phyloP scores from a whole-genome alignment of 2,113 vertebrate species.

The Leucoraja erinaceus region DNA sequence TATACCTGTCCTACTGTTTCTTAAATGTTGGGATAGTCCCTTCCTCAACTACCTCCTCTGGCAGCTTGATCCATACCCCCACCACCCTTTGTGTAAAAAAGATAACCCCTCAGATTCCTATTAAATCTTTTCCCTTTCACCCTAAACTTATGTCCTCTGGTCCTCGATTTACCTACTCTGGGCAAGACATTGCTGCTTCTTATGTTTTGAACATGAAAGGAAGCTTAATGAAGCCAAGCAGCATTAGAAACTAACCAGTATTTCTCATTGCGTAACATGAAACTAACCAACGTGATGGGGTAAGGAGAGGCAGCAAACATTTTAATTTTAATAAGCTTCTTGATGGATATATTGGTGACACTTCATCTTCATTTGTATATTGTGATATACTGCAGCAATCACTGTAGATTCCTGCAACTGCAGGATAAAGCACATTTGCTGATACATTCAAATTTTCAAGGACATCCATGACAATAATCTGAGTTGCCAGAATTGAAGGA shows the following conservation, averaged over 20 bases:
- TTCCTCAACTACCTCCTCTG: no score
- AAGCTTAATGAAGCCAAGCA: background rate
- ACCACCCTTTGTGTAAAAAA: no score
- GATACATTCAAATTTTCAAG: background rate
- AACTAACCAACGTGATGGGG: background rate
- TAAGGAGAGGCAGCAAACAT: background rate
- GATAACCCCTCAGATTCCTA: no score
- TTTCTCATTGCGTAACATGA: background rate
- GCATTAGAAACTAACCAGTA: background rate
- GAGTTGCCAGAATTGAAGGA: background rate
- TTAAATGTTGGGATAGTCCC: no score
- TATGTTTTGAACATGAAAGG: background rate
- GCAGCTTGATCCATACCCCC: no score
- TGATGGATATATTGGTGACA: background rate
- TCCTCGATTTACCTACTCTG: no score
- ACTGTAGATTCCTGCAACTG: background rate
- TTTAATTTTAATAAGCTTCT: background rate
- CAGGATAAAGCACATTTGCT: background rate
- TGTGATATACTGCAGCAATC: background rate
- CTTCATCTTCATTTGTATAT: slow-evolving; percentile 19
- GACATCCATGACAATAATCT: background rate
- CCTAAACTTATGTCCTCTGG: no score
- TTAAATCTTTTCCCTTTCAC: no score
- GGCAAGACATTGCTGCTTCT: background rate
- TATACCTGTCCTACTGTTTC: no score